A percentile compares a stretch with the other conserved stretches of the same genome.
These are phyloP conservation scores for Euclidia mi DNA, from an alignment of 2,888 invertebrate genomes.

Conservation along the genomic window DNA sequence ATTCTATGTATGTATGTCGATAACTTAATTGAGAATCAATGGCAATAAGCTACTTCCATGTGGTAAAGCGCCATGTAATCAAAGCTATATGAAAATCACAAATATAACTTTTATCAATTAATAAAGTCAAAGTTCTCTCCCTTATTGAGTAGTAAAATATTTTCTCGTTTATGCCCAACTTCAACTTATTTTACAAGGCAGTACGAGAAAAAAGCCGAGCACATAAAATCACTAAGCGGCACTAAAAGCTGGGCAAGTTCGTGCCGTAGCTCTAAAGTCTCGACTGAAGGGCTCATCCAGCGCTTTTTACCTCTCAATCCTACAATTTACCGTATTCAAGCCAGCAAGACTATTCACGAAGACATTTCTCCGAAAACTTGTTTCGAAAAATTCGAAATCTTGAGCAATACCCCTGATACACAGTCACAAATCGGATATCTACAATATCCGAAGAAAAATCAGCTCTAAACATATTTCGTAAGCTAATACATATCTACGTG, in stretches of 20 bases:
- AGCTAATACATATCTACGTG: constrained; percentile 51
- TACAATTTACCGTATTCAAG: constrained; percentile 32
- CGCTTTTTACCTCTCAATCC: constrained; percentile 33
- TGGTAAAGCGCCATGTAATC: too few species aligned
- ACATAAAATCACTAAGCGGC: neutral
- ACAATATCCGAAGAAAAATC: constrained; percentile 51
- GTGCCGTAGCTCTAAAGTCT: constrained; percentile 19
- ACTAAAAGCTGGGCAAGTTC: constrained; percentile 21
- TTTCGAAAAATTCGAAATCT: constrained; percentile 27
- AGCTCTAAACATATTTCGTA: constrained; percentile 40
- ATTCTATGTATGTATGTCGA: too few species aligned
- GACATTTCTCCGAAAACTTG: constrained; percentile 35
- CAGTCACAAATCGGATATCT: constrained; percentile 47
- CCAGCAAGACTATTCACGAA: constrained; percentile 27
- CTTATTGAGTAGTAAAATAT: too few species aligned
- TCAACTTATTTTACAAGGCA: too few species aligned
- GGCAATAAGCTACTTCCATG: too few species aligned
- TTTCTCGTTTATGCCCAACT: too few species aligned
- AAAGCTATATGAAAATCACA: too few species aligned
- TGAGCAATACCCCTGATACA: constrained; percentile 30
- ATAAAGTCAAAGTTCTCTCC: too few species aligned
- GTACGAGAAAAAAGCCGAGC: too few species aligned
- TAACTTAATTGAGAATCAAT: too few species aligned
- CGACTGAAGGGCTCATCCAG: constrained; percentile 4
- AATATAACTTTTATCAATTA: too few species aligned